Percentiles rank a stretch among this genome's conserved stretches.
phyloP scores from a whole-genome alignment of 2,113 vertebrate genomes.

The Isichthys henryi region DNA sequence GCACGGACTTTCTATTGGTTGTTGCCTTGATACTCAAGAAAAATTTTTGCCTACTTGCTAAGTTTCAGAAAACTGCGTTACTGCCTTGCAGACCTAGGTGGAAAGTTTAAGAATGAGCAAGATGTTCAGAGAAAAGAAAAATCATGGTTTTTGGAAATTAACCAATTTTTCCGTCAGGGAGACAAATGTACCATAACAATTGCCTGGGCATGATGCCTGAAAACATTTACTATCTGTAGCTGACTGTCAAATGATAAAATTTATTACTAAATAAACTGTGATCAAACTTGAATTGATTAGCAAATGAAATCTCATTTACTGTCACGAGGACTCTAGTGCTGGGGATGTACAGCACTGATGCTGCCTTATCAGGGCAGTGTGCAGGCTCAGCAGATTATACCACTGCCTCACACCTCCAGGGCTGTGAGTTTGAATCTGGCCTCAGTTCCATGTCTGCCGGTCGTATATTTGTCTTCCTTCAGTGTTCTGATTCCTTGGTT shows the following conservation, averaged over 20 bases:
- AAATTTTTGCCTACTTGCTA: neutral
- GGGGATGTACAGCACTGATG: neutral
- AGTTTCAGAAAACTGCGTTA: neutral
- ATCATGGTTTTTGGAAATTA: neutral
- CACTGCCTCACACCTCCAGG: neutral
- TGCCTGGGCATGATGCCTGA: neutral
- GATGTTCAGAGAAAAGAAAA: neutral
- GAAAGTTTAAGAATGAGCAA: neutral
- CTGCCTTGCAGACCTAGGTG: neutral
- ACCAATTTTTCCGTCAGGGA: neutral
- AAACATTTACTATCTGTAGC: neutral
- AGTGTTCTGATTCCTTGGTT: neutral
- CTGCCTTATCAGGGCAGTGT: neutral
- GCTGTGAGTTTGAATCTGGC: neutral
- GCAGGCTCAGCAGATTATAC: neutral
- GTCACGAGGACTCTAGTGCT: neutral
- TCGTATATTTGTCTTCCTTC: neutral
- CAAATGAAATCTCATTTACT: constrained; percentile 3
- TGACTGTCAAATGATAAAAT: neutral
- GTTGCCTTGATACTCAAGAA: neutral
- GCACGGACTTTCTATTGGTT: neutral
- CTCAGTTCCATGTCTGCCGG: neutral
- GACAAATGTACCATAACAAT: neutral
- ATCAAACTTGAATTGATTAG: neutral
- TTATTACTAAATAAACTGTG: neutral